Conservation (phyloP, 2,797 vertebrate species). For the Sardinella longiceps region DNA sequence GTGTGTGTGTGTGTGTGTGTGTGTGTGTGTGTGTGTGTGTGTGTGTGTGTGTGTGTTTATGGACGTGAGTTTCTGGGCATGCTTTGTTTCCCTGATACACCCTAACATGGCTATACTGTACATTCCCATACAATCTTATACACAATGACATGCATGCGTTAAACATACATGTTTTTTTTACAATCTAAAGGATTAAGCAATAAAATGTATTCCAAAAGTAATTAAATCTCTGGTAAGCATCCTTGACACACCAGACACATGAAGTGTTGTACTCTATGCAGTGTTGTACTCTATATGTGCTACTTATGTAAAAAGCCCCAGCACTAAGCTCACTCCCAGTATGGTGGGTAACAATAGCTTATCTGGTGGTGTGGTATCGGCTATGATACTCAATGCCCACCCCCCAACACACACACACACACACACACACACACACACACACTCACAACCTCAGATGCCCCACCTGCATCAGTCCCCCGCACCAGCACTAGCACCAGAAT, state of each 20-base stretch:
- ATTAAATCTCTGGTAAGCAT: neutral
- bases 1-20: neutral
- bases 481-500: neutral
- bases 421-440: neutral
- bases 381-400: neutral
- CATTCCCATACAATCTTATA: no score
- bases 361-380: conserved; percentile 8
- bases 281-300: neutral
- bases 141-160: no score
- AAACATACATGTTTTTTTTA: no score
- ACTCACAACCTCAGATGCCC: neutral
- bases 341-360: neutral
- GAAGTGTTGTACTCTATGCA: no score
- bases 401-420: neutral
- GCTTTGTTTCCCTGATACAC: no score
- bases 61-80: neutral
- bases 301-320: neutral
- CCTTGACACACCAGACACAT: neutral
- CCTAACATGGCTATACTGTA: no score
- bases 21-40: neutral
- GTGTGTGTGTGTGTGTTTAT: neutral
- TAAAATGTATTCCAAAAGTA: neutral
- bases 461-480: neutral
- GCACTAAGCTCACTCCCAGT: neutral
- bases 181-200: neutral